These are phyloP conservation scores for Lasioglossum vierecki DNA, from an alignment of 2,888 invertebrate species.

Conservation along the genomic window DNA sequence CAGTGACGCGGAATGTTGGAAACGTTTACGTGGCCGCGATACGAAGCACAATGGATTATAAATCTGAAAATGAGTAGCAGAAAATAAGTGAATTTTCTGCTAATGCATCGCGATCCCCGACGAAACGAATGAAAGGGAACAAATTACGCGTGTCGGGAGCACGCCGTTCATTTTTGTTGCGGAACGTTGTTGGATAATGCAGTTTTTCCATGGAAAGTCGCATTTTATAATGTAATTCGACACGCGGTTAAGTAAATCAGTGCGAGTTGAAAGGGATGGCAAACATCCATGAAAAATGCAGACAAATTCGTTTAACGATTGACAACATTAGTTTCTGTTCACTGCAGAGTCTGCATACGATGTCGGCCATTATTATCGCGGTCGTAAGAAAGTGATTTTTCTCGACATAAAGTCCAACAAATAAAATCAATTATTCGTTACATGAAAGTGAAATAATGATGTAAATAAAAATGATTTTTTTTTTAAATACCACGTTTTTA, in stretches of 20 bases:
- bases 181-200: constrained; percentile 16
- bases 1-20: neutral
- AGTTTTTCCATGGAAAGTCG: neutral
- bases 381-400: neutral
- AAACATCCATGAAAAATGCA: neutral
- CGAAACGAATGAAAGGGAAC: neutral
- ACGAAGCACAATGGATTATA: constrained; percentile 8
- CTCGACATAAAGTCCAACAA: neutral
- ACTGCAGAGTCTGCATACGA: neutral
- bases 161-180: constrained; percentile 14
- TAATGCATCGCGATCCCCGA: constrained; percentile 14
- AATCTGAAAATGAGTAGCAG: constrained; percentile 24
- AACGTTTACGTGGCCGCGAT: constrained; percentile 6
- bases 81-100: constrained; percentile 39
- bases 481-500: too few species aligned
- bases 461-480: too few species aligned
- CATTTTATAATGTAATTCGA: neutral
- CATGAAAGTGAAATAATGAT: neutral
- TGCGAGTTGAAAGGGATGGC: neutral
- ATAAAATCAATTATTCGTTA: neutral
- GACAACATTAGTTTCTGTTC: neutral
- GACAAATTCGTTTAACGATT: constrained; percentile 1
- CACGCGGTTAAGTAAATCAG: constrained; percentile 18
- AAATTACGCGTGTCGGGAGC: constrained; percentile 15
- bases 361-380: neutral